A percentile compares a stretch with the other conserved stretches of the same genome.
Evolutionary conservation across 2,888 invertebrate species (phyloP).

Genomic region (Coenonympha glycerion): DNA sequence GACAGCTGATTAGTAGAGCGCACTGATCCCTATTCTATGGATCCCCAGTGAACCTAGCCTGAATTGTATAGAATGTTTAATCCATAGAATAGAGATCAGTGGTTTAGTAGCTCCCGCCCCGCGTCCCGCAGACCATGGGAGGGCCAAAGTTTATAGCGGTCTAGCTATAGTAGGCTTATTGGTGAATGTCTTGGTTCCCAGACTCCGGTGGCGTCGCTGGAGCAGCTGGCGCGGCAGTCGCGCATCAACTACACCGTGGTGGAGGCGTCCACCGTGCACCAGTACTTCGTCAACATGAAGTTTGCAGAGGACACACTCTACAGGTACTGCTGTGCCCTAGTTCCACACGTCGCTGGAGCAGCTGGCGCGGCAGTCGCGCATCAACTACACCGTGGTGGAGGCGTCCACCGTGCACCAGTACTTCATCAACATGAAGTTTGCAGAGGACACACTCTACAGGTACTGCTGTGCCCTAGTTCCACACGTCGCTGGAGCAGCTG

Average conservation of each 20-base stretch:
- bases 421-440: constrained; percentile 93
- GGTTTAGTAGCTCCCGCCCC: too few relatives aligned
- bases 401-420: constrained; percentile 85
- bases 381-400: constrained; percentile 89
- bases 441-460: constrained; percentile 91
- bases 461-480: constrained; percentile 46
- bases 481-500: too few relatives aligned
- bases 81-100: too few relatives aligned
- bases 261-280: constrained; percentile 82
- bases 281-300: constrained; percentile 94
- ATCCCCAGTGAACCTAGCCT: too few relatives aligned
- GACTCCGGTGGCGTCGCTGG: constrained; percentile 90
- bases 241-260: constrained; percentile 93
- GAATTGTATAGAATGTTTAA: too few relatives aligned
- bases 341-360: too few relatives aligned
- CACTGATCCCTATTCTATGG: too few relatives aligned
- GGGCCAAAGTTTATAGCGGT: too few relatives aligned
- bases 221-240: constrained; percentile 90
- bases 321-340: constrained; percentile 68
- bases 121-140: too few relatives aligned
- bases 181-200: constrained; percentile 53
- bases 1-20: too few relatives aligned
- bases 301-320: constrained; percentile 92
- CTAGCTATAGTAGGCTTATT: too few relatives aligned
- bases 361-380: too few relatives aligned